Evolutionary conservation across 2,113 vertebrate genomes (phyloP), one percentile per base, ranked within the genome.

Genomic region (Phodopus roborovskii): DNA sequence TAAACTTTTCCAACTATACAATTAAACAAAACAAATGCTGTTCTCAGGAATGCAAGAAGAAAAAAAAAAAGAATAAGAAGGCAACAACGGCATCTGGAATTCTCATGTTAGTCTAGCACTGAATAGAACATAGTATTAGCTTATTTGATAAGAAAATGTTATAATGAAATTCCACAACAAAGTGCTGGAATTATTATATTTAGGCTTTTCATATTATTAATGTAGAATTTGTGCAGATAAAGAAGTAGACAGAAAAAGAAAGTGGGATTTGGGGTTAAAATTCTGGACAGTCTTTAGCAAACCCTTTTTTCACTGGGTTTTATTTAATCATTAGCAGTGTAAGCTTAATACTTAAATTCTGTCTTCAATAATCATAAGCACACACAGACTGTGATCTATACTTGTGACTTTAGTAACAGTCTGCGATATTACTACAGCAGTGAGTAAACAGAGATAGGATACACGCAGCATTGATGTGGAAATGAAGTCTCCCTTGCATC

Each of bases 301-400:
- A 75, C 48, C 7, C 24, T 56, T 60, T 36, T 81, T 60, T 77
- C 60, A 1, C 11, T 75, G 24, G 26, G 12, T 74, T 93, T 75
- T 7, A 75, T 64, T 30, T 92, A 48, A 90, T 64, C 28, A 33
- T n/a, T 82, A 19, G 19, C 26, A 90, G 45, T 30, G 74, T 62
- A 81, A 91, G 48, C 24, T 48, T 86, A 78, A 68, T 48, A 89
- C n/a, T 79, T 94, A 92, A 82, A 39, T 64, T 45, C 10, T 93
- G 58, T 45, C 0, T 19, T 84, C 22, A 74, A 75, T 50, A 87
- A 95, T 17, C 39, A 74, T 48, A 45, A 45, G 45, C 45, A 45
- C 45, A 45, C 64, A 77, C 19, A 78, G 75, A 84, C 10, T 12
- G 36, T 53, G 22, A 0, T 39, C 6, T 36, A 39, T 8, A 82